phyloP scores from a whole-genome alignment of 2,797 vertebrate genomes.

The Pterois miles region DNA sequence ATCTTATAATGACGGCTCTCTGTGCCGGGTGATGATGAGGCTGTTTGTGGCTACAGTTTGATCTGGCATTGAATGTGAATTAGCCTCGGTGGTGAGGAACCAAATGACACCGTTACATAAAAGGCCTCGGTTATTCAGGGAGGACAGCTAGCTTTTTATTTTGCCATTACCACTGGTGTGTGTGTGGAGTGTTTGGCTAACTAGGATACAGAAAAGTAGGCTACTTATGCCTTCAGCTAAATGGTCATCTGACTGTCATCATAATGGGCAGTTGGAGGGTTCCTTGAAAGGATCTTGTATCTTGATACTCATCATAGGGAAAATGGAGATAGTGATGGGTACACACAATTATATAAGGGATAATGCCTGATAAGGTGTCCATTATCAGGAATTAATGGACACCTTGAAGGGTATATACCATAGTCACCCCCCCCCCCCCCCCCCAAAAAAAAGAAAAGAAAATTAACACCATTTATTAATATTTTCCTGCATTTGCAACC shows the following conservation, averaged over 20 bases:
- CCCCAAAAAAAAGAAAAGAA: too few species aligned
- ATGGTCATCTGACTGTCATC: not conserved
- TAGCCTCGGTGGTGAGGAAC: slow-evolving; percentile 66
- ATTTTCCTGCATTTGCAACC: too few species aligned
- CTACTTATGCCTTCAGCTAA: not conserved
- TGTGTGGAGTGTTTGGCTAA: not conserved
- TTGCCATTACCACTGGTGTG: slow-evolving; percentile 26
- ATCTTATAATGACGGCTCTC: slow-evolving; percentile 11
- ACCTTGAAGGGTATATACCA: too few species aligned
- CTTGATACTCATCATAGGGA: not conserved
- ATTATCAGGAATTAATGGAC: too few species aligned
- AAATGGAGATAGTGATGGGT: not conserved
- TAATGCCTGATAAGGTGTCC: too few species aligned
- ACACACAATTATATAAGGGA: not conserved
- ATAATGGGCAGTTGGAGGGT: not conserved
- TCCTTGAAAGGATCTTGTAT: not conserved
- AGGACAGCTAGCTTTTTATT: slow-evolving; percentile 64
- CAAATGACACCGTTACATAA: slow-evolving; percentile 73
- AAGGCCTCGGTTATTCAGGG: slow-evolving; percentile 61
- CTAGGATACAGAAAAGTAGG: not conserved
- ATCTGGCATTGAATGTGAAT: slow-evolving; percentile 70
- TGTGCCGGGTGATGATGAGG: slow-evolving; percentile 38
- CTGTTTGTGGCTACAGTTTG: slow-evolving; percentile 38
- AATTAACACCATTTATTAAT: too few species aligned
- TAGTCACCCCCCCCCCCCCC: too few species aligned